Evolutionary conservation across 1,140 invertebrate species (phyloP), one percentile per base, ranked within the genome.

Genomic region (Pararge aegeria): DNA sequence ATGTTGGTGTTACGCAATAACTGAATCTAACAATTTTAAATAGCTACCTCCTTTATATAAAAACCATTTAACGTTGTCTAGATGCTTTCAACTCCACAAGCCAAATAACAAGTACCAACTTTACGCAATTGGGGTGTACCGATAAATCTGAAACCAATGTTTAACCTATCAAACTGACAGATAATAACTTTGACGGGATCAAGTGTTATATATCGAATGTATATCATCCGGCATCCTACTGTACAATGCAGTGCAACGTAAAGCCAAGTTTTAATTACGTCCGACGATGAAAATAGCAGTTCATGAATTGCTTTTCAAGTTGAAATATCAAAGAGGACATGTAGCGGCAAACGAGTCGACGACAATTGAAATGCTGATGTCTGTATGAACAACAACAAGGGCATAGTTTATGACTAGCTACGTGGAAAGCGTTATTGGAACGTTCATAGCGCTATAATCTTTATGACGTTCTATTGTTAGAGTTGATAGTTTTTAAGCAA

Each of bases 281-380:
- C 16, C 16, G 42, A 7, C 42, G 42, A 19, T 15, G 42, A 20
- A 46, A 46, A 46, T 46, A 46, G 42, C 42, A 20, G 42, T 20
- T 20, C 42, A 46, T 46, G 42, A 46, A 46, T 46, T 46, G 42
- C 42, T 46, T 46, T 46, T 10, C 42, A 46, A 46, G 42, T 46
- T 46, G 42, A 46, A 46, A 46, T 46, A 46, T 46, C 42, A 46
- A 46, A 46, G 42, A 20, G 42, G 19, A 46, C 42, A 46, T 46
- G 18, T 46, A 46, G 42, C 42, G 42, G 42, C 42, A 46, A 46
- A 20, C 42, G 42, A 46, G 38, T 42, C 38, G 38, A 1, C 38
- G 38, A 42, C 38, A 42, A 42, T 42, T 42, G 38, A 42, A 42
- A 42, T 42, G 38, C 38, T 42, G 38, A 42, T 42, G 15, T 42